These are phyloP conservation scores for Artemia sp. DNA, from an alignment of 2,888 invertebrate genomes.

Conservation along the genomic window DNA sequence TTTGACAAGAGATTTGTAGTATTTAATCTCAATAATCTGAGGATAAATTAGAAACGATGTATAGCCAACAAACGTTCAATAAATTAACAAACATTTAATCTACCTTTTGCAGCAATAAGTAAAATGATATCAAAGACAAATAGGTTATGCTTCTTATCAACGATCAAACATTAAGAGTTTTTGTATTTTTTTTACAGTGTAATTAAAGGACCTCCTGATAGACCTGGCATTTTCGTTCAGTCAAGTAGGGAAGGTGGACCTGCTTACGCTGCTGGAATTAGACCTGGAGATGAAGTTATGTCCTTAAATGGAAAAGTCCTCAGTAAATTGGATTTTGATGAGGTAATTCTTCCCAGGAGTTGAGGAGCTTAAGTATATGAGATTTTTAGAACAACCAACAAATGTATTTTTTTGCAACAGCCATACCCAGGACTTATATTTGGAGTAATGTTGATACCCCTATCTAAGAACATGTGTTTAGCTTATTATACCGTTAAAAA, in stretches of 20 bases:
- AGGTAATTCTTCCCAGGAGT: conserved; percentile 37
- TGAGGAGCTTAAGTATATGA: too few relatives aligned
- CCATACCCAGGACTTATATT: too few relatives aligned
- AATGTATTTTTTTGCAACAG: too few relatives aligned
- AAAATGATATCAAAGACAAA: conserved; percentile 16
- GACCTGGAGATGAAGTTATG: conserved; percentile 77
- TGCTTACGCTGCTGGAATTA: conserved; percentile 66
- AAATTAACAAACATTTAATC: too few relatives aligned
- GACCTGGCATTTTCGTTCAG: conserved; percentile 72
- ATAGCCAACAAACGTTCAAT: too few relatives aligned
- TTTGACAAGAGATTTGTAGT: too few relatives aligned
- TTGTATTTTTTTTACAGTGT: conserved; percentile 39
- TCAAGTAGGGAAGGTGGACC: conserved; percentile 75
- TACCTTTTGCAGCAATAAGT: background rate
- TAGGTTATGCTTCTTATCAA: background rate
- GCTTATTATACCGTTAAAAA: too few relatives aligned
- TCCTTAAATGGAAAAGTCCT: conserved; percentile 59
- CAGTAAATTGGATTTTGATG: conserved; percentile 55
- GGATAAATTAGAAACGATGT: too few relatives aligned
- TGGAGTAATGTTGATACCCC: too few relatives aligned
- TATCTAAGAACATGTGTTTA: too few relatives aligned
- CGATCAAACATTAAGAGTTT: background rate
- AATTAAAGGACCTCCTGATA: conserved; percentile 68
- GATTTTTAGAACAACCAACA: too few relatives aligned
- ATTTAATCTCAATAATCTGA: too few relatives aligned